Base-by-base conservation (phyloP, 2,113 vertebrate genomes). In the Austrofundulus limnaeus region DNA sequence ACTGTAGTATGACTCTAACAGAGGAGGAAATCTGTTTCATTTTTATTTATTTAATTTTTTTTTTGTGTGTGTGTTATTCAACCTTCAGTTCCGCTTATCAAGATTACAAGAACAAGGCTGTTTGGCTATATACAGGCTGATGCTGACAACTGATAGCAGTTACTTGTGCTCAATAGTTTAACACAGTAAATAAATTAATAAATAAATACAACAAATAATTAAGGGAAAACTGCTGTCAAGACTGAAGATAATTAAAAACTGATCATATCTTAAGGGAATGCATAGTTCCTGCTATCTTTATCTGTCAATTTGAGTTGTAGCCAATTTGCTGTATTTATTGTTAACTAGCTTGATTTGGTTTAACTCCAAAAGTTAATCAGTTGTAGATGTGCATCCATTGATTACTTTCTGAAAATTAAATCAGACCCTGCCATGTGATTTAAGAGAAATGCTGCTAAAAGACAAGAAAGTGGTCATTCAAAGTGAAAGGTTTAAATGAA, bases 141-240 rank as follows among this genome's bases (percentile, higher is more conserved):
- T 75, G 67, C 72, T 73, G 62, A 68, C 61, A 67, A 47, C 17
- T 39, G 24, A 39, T 70, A 34, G 39, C 39, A 62, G 53, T 57
- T 52, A 52, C 43, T 72, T 58, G 61, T 46, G 39, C 41, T 53
- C 65, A 58, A 60, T 77, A 71, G 13, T 24, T 47, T 17, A 25
- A 17, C 16, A 67, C 24, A 42, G 62, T 58, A 46, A 52, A 24
- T n/a, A n/a, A n/a, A n/a, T n/a, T n/a, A n/a, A n/a, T n/a, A n/a
- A n/a, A n/a, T n/a, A 77, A 59, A 58, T 67, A 12, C 46, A 52
- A 25, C 75, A 56, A 55, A 66, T 10, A 77, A 65, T n/a, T 2
- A 47, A 53, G 46, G n/a, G 55, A 34, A 56, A 77, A 51, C 24
- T 5, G 53, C 60, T 24, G 52, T 76, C 49, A 41, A 24, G 38